A percentile compares a stretch with the other conserved stretches of the same genome.
phyloP scores from a whole-genome alignment of 2,888 invertebrate genomes.

The Lithophane semibrunnea region DNA sequence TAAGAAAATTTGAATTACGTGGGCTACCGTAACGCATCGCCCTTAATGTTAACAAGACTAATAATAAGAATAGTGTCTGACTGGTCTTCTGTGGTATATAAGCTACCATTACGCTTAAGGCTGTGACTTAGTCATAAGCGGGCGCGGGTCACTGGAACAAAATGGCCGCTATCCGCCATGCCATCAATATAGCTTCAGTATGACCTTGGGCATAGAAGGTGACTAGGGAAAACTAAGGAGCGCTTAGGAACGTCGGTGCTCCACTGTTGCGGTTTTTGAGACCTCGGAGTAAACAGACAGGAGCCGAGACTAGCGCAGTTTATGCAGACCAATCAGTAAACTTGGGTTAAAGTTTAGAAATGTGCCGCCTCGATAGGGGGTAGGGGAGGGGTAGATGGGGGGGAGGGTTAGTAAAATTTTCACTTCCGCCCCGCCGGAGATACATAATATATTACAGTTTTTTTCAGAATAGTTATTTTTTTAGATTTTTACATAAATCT shows the following conservation, averaged over 20 bases:
- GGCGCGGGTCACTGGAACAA: background rate
- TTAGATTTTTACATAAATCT: no score
- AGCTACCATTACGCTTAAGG: constrained; percentile 23
- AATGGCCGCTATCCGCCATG: background rate
- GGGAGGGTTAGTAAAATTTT: no score
- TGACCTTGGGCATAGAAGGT: background rate
- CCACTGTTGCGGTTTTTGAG: background rate
- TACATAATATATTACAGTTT: no score
- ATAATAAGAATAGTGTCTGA: constrained; percentile 47
- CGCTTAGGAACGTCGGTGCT: background rate
- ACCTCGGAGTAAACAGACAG: no score
- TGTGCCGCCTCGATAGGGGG: no score
- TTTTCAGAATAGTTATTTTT: no score
- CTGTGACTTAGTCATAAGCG: background rate
- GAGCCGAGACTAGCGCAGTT: no score
- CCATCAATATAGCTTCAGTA: background rate
- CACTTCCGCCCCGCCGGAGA: no score
- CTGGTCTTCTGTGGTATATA: constrained; percentile 30
- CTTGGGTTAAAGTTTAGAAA: no score
- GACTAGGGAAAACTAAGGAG: background rate
- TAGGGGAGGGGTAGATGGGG: no score
- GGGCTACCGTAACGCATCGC: background rate
- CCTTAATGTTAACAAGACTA: background rate
- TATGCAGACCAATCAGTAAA: no score
- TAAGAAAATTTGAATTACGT: no score